phyloP scores from a whole-genome alignment of 1,140 invertebrate genomes.

The Cotesia chilonis region DNA sequence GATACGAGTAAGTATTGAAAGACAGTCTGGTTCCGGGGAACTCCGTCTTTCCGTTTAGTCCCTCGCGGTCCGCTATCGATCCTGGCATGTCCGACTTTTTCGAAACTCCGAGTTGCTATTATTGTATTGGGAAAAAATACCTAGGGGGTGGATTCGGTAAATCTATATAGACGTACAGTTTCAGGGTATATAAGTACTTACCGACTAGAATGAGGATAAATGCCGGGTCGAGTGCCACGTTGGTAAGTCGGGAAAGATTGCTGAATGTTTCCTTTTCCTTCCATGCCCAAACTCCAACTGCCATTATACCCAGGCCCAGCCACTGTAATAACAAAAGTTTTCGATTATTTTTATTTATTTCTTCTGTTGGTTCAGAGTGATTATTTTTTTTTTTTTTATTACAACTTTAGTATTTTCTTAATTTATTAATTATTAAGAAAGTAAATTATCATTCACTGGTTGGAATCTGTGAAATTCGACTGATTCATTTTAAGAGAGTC shows the following conservation, averaged over 20 bases:
- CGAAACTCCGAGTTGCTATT: not conserved
- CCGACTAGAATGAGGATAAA: slow-evolving; percentile 93
- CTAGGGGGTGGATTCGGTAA: not conserved
- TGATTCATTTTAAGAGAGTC: no score
- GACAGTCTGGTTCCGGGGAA: not conserved
- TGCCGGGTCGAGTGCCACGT: slow-evolving; percentile 92
- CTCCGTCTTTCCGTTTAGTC: not conserved
- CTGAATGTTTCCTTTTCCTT: slow-evolving; percentile 96
- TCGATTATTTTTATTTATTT: slow-evolving; percentile 1
- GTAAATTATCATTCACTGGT: no score
- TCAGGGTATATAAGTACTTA: slow-evolving; percentile 59
- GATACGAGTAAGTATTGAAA: not conserved
- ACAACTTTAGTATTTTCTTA: no score
- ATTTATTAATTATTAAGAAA: no score
- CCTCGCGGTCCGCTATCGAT: not conserved
- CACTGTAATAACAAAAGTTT: slow-evolving; percentile 72
- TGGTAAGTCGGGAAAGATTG: slow-evolving; percentile 88
- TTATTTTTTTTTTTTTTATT: not conserved
- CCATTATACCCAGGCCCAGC: slow-evolving; percentile 83
- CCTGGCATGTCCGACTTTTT: not conserved
- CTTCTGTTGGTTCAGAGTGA: not conserved
- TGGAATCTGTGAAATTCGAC: no score
- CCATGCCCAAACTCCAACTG: slow-evolving; percentile 96
- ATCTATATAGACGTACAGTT: no score
- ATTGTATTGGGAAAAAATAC: slow-evolving; percentile 7